phyloP scores from a whole-genome alignment of 2,888 invertebrate species.

The Trichacis sp. region DNA sequence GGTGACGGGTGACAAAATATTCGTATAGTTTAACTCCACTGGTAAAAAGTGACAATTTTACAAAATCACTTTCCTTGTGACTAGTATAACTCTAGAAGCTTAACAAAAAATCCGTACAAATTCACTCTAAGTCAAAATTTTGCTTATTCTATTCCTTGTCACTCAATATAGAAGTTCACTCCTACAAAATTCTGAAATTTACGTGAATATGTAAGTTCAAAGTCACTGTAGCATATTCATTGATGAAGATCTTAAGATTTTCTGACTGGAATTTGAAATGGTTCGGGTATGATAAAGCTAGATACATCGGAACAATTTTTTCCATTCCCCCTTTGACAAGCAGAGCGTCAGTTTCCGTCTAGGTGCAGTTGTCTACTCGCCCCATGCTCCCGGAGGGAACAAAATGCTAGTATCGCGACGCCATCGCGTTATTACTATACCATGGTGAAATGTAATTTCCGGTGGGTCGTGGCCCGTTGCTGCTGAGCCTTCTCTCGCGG shows the following conservation, averaged over 20 bases:
- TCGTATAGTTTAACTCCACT: no score
- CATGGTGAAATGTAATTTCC: slow-evolving; percentile 67
- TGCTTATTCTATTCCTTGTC: no score
- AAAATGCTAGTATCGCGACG: slow-evolving; percentile 33
- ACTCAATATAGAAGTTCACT: no score
- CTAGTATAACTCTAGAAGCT: no score
- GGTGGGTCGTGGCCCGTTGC: slow-evolving; percentile 52
- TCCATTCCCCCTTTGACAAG: slow-evolving; percentile 12
- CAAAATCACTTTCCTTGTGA: no score
- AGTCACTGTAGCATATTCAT: background rate
- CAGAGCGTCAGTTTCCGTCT: slow-evolving; percentile 8
- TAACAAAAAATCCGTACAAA: no score
- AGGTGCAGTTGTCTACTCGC: slow-evolving; percentile 18
- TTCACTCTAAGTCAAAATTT: no score
- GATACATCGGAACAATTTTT: slow-evolving; percentile 4
- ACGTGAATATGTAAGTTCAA: no score
- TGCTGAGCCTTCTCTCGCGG: slow-evolving; percentile 42
- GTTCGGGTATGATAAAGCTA: slow-evolving; percentile 3
- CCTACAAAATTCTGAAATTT: no score
- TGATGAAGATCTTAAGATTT: no score
- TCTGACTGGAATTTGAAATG: background rate
- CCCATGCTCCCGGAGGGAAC: slow-evolving; percentile 24
- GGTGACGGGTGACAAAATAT: no score
- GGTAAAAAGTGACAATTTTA: no score
- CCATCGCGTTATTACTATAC: slow-evolving; percentile 58